These are phyloP conservation scores for Colletes collaris DNA, from an alignment of 2,888 invertebrate species.

Conservation along the genomic window DNA sequence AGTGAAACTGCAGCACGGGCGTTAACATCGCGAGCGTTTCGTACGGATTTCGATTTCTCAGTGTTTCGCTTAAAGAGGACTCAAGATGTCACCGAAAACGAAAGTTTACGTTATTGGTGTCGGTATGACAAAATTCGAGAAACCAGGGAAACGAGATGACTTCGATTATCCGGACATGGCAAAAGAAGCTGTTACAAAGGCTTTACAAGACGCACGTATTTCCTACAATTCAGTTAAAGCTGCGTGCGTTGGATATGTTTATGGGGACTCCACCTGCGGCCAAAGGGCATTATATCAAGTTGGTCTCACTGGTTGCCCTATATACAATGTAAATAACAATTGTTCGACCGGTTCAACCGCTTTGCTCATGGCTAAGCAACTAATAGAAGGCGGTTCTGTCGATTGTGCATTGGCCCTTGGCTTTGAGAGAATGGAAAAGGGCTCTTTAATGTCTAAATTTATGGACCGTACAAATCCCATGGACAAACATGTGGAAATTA, in stretches of 20 bases:
- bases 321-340: slow-evolving; percentile 99
- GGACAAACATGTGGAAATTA: slow-evolving; percentile 93
- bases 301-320: slow-evolving; percentile 98
- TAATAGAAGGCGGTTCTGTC: slow-evolving; percentile 93
- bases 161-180: slow-evolving; percentile 98
- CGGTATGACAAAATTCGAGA: slow-evolving; percentile 99
- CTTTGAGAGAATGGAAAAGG: slow-evolving; percentile 99
- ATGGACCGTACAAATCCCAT: slow-evolving; percentile 94
- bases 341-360: slow-evolving; percentile 99
- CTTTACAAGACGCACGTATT: slow-evolving; percentile 92
- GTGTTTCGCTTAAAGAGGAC: background rate
- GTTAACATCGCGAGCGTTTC: background rate
- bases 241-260: slow-evolving; percentile 96
- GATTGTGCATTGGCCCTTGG: slow-evolving; percentile 97
- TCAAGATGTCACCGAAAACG: slow-evolving; percentile 72
- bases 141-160: slow-evolving; percentile 91
- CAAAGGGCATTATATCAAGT: slow-evolving; percentile 97
- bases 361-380: slow-evolving; percentile 94
- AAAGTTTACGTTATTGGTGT: slow-evolving; percentile 96
- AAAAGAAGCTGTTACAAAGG: slow-evolving; percentile 95
- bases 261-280: slow-evolving; percentile 97
- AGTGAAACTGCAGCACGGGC: too few relatives aligned
- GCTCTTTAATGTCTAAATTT: slow-evolving; percentile 91
- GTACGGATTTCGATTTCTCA: background rate
- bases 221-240: slow-evolving; percentile 92